Conservation (phyloP, 2,113 vertebrate genomes). For the chimpanzee (Pan troglodytes) region NHGRI_mPanTro3-v2.1_pri NC_072398.2:140225001-140225500, state of each 20-base stretch:
- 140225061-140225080: background rate
- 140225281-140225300: background rate
- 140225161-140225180: conserved; percentile 3
- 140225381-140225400: background rate
- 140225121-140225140: conserved; percentile 8
- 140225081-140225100: background rate
- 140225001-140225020: background rate
- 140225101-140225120: conserved; percentile 3
- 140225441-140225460: background rate
- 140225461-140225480: background rate
- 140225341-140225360: background rate
- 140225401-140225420: background rate
- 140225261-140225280: background rate
- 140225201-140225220: background rate
- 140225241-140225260: background rate
- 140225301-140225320: background rate
- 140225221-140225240: background rate
- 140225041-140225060: background rate
- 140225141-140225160: background rate
- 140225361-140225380: background rate
- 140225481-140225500: background rate
- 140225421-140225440: conserved; percentile 38
- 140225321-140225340: conserved; percentile 1
- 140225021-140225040: conserved; percentile 21
- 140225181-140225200: background rate